Evolutionary conservation across 2,888 invertebrate genomes (phyloP).

Genomic region (Diaphora mendica): DNA sequence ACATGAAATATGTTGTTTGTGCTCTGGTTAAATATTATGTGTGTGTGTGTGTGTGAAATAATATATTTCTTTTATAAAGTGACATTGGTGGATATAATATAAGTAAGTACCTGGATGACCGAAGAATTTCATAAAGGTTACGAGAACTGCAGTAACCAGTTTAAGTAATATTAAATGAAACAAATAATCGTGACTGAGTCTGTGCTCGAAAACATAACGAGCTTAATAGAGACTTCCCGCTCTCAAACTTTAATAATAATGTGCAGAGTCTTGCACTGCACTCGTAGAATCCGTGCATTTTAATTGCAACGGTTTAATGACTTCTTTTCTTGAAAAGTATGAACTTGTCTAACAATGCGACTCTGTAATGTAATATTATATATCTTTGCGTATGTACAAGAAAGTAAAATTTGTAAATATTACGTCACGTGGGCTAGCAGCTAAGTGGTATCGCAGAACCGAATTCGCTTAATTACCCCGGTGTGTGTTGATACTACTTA

Average conservation of each 20-base stretch:
- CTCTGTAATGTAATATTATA: slow-evolving; percentile 15
- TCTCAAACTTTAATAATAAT: slow-evolving; percentile 27
- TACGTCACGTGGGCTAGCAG: neutral
- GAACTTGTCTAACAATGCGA: slow-evolving; percentile 32
- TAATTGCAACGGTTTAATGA: slow-evolving; percentile 36
- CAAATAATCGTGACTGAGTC: slow-evolving; percentile 31
- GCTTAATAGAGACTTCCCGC: slow-evolving; percentile 48
- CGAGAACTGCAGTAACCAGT: neutral
- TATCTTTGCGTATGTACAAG: neutral
- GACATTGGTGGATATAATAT: too few species aligned
- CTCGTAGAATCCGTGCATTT: slow-evolving; percentile 32
- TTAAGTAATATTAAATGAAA: neutral
- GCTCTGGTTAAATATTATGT: neutral
- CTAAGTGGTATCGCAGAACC: neutral
- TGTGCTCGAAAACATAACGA: slow-evolving; percentile 49
- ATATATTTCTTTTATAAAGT: neutral
- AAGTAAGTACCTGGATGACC: too few species aligned
- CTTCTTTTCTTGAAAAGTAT: slow-evolving; percentile 31
- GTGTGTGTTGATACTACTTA: neutral
- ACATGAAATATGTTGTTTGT: neutral
- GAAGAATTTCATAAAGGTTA: neutral
- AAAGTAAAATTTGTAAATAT: neutral
- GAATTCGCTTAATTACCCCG: neutral
- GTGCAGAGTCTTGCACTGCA: slow-evolving; percentile 28
- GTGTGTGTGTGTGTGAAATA: neutral